Evolutionary conservation across 2,888 invertebrate species (phyloP).

Genomic region (Nemurella pictetii): DNA sequence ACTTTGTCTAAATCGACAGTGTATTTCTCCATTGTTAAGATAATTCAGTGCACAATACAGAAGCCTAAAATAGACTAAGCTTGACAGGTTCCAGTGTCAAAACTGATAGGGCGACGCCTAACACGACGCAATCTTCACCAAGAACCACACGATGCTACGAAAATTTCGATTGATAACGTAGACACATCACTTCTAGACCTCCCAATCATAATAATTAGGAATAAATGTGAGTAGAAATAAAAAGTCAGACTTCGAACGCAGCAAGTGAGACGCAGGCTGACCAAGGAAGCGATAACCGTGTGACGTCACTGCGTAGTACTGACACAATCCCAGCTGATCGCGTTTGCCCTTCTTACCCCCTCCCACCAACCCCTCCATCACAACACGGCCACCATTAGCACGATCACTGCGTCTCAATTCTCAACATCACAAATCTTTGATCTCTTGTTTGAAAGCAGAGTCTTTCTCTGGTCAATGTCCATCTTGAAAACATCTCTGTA

Average conservation of each 20-base stretch:
- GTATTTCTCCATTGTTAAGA: slow-evolving; percentile 58
- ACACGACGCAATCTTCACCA: background rate
- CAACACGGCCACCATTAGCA: too few relatives aligned
- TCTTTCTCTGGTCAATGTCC: too few relatives aligned
- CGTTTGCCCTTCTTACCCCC: too few relatives aligned
- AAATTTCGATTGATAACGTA: background rate
- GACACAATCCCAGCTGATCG: background rate
- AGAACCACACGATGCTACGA: background rate
- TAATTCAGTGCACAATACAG: slow-evolving; percentile 19
- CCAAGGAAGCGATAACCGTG: background rate
- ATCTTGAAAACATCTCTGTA: too few relatives aligned
- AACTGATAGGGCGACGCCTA: background rate
- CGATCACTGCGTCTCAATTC: too few relatives aligned
- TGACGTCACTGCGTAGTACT: background rate
- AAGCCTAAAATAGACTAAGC: background rate
- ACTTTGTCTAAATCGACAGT: slow-evolving; percentile 81
- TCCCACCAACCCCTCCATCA: too few relatives aligned
- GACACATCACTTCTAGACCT: background rate
- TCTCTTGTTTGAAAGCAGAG: too few relatives aligned
- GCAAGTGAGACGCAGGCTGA: background rate
- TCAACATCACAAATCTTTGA: too few relatives aligned
- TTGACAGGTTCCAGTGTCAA: background rate
- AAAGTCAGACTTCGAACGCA: background rate
- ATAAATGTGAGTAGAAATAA: background rate
- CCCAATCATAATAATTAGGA: background rate